Percentiles rank a stretch among this genome's conserved stretches.
phyloP scores from a whole-genome alignment of 2,113 vertebrate genomes.

The Scalopus aquaticus region DNA sequence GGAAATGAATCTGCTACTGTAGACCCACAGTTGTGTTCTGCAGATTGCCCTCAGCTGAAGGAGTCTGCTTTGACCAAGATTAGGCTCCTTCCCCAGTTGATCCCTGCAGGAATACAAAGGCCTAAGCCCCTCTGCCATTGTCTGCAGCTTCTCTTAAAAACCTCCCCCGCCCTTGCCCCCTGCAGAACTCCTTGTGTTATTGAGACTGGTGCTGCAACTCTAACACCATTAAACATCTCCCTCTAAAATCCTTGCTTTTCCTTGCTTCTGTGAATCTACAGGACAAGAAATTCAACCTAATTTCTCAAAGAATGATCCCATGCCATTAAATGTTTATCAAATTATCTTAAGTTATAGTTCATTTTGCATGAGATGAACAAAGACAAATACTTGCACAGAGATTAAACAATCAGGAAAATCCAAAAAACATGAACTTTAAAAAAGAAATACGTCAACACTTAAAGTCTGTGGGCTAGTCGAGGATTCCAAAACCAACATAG shows the following conservation, averaged over 20 bases:
- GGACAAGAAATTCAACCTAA: not conserved
- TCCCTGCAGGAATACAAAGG: not conserved
- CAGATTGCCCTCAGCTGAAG: not conserved
- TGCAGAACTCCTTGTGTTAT: not conserved
- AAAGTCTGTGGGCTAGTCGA: not conserved
- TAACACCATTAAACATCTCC: not conserved
- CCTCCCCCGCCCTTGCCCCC: not conserved
- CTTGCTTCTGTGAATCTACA: not conserved
- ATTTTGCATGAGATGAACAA: not conserved
- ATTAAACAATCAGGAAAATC: not conserved
- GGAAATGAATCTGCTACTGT: not conserved
- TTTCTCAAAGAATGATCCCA: not conserved
- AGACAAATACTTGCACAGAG: not conserved
- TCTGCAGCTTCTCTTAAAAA: not conserved
- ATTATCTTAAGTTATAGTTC: not conserved
- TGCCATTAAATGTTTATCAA: not conserved
- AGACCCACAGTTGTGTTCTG: not conserved
- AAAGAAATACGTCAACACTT: not conserved
- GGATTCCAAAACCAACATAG: not conserved
- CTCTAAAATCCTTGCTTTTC: not conserved
- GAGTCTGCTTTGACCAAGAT: not conserved
- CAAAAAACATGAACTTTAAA: not conserved
- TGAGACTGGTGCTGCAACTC: not conserved
- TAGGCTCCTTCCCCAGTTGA: not conserved
- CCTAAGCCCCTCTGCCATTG: not conserved